Percentiles rank a stretch among this genome's conserved stretches.
These are phyloP conservation scores for Enchytraeus crypticus DNA, from an alignment of 2,888 invertebrate genomes.

Conservation along the genomic window DNA sequence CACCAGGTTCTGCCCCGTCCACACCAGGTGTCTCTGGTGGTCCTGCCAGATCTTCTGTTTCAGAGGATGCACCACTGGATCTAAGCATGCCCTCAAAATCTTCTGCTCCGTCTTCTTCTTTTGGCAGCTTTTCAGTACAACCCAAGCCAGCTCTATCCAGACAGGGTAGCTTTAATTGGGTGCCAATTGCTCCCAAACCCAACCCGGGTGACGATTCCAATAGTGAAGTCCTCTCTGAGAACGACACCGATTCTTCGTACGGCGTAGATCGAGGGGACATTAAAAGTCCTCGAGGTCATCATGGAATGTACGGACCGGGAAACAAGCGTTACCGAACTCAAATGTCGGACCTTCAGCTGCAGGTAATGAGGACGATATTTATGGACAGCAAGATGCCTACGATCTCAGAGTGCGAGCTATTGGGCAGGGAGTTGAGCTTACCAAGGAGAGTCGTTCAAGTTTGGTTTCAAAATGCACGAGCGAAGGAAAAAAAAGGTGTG, in stretches of 20 bases:
- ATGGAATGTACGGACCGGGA: slow-evolving; percentile 7
- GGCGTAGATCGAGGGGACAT: slow-evolving; percentile 11
- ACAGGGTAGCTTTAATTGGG: too few species aligned
- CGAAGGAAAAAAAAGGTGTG: slow-evolving; percentile 78
- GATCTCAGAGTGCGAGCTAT: slow-evolving; percentile 91
- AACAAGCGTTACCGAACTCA: slow-evolving; percentile 82
- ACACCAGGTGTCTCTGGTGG: too few species aligned
- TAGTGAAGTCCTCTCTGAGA: slow-evolving; percentile 68
- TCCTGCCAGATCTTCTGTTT: too few species aligned
- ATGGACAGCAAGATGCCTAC: slow-evolving; percentile 92
- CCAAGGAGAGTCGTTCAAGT: slow-evolving; percentile 70
- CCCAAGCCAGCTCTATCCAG: too few species aligned
- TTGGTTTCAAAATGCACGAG: slow-evolving; percentile 91
- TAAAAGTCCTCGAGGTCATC: slow-evolving; percentile 30
- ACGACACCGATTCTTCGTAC: neutral
- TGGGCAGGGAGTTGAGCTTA: slow-evolving; percentile 79
- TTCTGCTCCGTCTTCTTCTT: too few species aligned
- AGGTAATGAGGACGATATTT: slow-evolving; percentile 90
- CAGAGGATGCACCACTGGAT: too few species aligned
- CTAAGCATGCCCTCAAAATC: too few species aligned
- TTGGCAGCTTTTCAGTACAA: too few species aligned
- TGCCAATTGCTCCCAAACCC: too few species aligned
- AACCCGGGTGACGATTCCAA: slow-evolving; percentile 45
- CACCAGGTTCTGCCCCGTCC: too few species aligned
- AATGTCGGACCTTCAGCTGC: slow-evolving; percentile 73